Base-by-base conservation (phyloP, 2,888 invertebrate genomes). In the Leptinotarsa tumamoca region DNA sequence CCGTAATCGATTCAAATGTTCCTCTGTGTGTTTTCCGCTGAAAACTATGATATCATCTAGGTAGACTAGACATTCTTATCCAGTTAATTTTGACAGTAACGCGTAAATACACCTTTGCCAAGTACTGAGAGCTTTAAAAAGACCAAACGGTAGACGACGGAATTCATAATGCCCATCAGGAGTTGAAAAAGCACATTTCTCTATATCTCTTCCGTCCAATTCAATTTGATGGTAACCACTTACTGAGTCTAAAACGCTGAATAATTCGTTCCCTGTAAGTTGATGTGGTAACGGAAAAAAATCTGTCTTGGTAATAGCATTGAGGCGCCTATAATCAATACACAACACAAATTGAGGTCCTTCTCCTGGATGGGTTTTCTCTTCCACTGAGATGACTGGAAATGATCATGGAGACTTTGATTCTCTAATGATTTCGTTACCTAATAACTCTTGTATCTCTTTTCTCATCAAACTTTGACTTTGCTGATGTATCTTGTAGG, bases 381-480 rank as follows among this genome's bases (percentile, higher is more conserved):
- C 88, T 50, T 72, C 75, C 0, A 86, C 85, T 4, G 87, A 43
- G 0, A 87, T 84, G 4, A 85, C 80, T 0, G 87, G 87, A 2
- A 82, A 77, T 5, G 82, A 52, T 43, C 66, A 66, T 3, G 67
- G 43, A 5, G 67, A 67, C 17, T 67, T 17, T 13, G 67, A 67
- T 13, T 67, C 50, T 43, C 49, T 21, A 4, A 67, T 43, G 0
- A 58, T 33, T 18, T 27, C 21, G 14, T 66, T 70, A 17, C 58
- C 67, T 13, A 17, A 21, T n/a, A 49, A 43, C 3, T 67, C 67
- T 43, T 49, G 43, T 33, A 67, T 67, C 14, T 43, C 43, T 33
- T 18, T 33, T n/a, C 33, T 49, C 33, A 67, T 33, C 49, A 67
- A 33, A 4, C 7, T 3, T 17, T 67, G 33, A 4, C 67, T 3